A percentile compares a stretch with the other conserved stretches of the same genome.
phyloP scores from a whole-genome alignment of 2,888 invertebrate species.

The Phania funesta region DNA sequence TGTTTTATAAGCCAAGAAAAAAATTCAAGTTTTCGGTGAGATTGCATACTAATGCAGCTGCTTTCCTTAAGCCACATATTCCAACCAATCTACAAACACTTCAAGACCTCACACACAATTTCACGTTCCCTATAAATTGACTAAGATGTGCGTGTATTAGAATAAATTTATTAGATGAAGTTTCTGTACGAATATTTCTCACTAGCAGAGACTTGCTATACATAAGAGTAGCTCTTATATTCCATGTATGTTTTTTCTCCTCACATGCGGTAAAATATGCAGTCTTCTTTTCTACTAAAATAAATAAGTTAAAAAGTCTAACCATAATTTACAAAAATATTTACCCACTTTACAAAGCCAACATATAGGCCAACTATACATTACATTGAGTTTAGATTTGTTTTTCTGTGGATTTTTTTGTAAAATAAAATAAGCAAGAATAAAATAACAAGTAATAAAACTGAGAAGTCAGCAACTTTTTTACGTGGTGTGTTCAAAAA shows the following conservation, averaged over 20 bases:
- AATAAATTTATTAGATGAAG: constrained; percentile 29
- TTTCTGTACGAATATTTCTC: constrained; percentile 7
- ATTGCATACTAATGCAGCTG: neutral
- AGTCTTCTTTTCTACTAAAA: constrained; percentile 65
- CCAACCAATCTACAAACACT: constrained; percentile 23
- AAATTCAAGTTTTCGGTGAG: neutral
- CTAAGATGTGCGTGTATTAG: neutral
- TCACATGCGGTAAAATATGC: constrained; percentile 2
- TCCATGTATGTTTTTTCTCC: constrained; percentile 7
- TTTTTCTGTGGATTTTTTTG: constrained; percentile 1
- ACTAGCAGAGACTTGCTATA: neutral
- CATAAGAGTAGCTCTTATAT: neutral
- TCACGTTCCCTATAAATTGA: neutral
- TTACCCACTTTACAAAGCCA: constrained; percentile 66
- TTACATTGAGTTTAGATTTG: constrained; percentile 36
- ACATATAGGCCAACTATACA: constrained; percentile 62
- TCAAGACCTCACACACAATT: neutral
- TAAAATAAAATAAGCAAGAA: constrained; percentile 22
- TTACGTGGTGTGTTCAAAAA: constrained; percentile 8
- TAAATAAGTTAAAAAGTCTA: constrained; percentile 79
- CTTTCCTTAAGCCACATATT: constrained; percentile 7
- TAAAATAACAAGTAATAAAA: neutral
- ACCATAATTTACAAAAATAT: constrained; percentile 77
- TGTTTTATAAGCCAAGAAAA: neutral
- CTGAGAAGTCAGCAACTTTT: constrained; percentile 36